Conservation (phyloP, 2,797 vertebrate species). For the Todus mexicanus region DNA sequence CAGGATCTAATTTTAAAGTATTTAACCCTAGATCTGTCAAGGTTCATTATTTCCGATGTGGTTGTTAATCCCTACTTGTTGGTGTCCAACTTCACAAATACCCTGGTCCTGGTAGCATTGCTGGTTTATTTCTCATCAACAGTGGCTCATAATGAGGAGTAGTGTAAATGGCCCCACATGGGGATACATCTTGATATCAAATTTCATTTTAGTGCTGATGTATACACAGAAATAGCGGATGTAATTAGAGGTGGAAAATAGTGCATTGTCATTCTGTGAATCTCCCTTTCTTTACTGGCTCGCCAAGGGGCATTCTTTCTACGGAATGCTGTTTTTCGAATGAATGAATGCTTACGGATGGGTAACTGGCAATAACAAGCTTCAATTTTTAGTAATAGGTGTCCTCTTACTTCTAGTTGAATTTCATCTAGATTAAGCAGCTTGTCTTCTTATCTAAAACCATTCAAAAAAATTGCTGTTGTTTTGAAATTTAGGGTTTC, state of each 20-base stretch:
- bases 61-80: constrained; percentile 36
- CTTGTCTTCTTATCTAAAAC: not conserved
- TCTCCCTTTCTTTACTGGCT: not conserved
- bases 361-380: not conserved
- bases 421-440: not conserved
- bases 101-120: not conserved
- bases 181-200: not conserved
- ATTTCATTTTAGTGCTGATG: not conserved
- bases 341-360: not conserved
- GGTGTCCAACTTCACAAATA: not conserved
- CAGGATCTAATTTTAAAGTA: constrained; percentile 72
- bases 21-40: constrained; percentile 73
- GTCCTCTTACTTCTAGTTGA: not conserved
- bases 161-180: not conserved
- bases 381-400: not conserved
- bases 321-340: not conserved
- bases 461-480: not conserved
- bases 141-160: not conserved
- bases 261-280: not conserved
- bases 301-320: not conserved
- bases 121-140: not conserved
- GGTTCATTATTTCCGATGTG: constrained; percentile 39
- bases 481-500: not conserved
- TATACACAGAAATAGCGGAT: not conserved
- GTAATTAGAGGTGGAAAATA: not conserved